Conservation (phyloP, 2,113 vertebrate genomes). For the Salvator merianae region DNA sequence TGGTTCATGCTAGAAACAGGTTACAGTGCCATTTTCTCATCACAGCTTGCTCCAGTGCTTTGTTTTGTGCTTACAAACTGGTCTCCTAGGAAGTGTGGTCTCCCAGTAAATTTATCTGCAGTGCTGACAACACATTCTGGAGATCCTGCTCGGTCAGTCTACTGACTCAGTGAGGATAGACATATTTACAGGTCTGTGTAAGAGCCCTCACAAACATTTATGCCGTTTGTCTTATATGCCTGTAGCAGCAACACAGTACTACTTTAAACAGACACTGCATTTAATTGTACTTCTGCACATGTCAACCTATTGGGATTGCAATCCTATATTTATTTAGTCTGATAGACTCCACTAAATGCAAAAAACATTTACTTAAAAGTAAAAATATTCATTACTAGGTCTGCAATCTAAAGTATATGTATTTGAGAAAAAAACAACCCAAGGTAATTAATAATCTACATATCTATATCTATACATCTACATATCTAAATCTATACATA, state of each 20-base stretch:
- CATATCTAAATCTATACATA: background rate
- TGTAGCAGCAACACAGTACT: background rate
- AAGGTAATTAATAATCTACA: background rate
- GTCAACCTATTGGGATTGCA: background rate
- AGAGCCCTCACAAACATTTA: background rate
- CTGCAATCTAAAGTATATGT: background rate
- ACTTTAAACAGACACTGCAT: background rate
- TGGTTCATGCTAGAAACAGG: too few species aligned
- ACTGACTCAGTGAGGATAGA: too few species aligned
- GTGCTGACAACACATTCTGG: too few species aligned
- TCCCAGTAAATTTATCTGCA: too few species aligned
- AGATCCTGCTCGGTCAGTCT: too few species aligned
- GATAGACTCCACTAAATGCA: background rate
- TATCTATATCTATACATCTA: background rate
- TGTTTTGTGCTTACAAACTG: too few species aligned
- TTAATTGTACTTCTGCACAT: background rate
- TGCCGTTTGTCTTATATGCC: background rate
- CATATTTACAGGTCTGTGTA: background rate
- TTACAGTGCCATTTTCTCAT: too few species aligned
- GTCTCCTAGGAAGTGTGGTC: too few species aligned
- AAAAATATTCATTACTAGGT: background rate
- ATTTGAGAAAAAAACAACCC: background rate
- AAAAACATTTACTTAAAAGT: background rate
- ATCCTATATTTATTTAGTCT: background rate
- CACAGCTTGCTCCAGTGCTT: too few species aligned